These are phyloP conservation scores for Nymphicus hollandicus DNA, from an alignment of 2,113 vertebrate genomes.

Conservation along the genomic window DNA sequence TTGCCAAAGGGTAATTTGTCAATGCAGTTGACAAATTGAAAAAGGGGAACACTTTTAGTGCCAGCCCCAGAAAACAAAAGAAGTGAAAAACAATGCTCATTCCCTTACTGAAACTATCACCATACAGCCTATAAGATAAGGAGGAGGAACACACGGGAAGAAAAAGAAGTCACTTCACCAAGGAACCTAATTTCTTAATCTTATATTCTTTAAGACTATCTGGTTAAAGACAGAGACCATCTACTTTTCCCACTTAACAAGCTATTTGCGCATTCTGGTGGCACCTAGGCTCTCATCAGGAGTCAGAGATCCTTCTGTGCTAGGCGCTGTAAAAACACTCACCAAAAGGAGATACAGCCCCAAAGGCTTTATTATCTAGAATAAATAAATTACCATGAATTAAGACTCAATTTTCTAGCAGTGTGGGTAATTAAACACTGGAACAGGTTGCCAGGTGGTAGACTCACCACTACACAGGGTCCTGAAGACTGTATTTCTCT, in stretches of 20 bases:
- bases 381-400: conserved; percentile 47
- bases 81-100: conserved; percentile 7
- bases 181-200: background rate
- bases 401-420: conserved; percentile 22
- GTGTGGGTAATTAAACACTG: conserved; percentile 11
- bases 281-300: background rate
- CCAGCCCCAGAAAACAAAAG: conserved; percentile 11
- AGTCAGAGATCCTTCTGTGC: conserved; percentile 14
- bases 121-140: background rate
- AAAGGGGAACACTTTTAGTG: conserved; percentile 33
- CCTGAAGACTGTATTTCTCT: background rate
- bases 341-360: conserved; percentile 23
- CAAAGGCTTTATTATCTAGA: conserved; percentile 45
- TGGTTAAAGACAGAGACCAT: background rate
- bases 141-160: background rate
- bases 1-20: conserved; percentile 48
- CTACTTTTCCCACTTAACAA: conserved; percentile 23
- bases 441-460: conserved; percentile 21
- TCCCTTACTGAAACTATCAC: background rate
- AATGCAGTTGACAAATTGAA: conserved; percentile 42
- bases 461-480: background rate
- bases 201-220: background rate
- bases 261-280: conserved; percentile 35
- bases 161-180: background rate
- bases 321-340: conserved; percentile 27